phyloP scores from a whole-genome alignment of 2,888 invertebrate species.

The Xanthia togata region DNA sequence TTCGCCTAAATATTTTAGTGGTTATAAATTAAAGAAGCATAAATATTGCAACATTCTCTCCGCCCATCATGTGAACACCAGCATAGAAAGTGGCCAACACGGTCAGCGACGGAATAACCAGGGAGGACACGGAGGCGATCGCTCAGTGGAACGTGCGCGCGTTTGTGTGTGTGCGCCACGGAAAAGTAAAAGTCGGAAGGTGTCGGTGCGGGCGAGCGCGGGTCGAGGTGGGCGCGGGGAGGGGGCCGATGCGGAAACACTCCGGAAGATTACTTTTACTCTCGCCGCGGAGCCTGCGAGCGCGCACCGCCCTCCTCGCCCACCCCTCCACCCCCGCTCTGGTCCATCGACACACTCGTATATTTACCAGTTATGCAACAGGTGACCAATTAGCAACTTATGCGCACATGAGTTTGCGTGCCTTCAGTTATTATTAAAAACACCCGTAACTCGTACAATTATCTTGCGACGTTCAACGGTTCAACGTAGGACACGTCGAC shows the following conservation, averaged over 20 bases:
- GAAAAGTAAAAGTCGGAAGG: conserved; percentile 88
- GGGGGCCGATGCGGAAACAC: conserved; percentile 78
- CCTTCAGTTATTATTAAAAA: conserved; percentile 23
- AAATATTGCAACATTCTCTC: not conserved
- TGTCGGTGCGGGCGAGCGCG: conserved; percentile 55
- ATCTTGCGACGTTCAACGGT: not conserved
- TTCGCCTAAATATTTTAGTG: not conserved
- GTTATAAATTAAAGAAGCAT: not conserved
- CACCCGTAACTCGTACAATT: conserved; percentile 1
- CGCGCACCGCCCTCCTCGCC: conserved; percentile 42
- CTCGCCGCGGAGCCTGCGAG: conserved; percentile 73
- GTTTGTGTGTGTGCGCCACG: conserved; percentile 62
- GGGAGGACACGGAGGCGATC: conserved; percentile 35
- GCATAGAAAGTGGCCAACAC: conserved; percentile 46
- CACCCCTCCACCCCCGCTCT: conserved; percentile 3
- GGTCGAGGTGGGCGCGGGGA: conserved; percentile 45
- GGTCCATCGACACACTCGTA: conserved; percentile 32
- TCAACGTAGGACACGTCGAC: not conserved
- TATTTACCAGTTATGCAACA: conserved; percentile 54
- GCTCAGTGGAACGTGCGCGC: conserved; percentile 53
- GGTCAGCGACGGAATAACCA: conserved; percentile 21
- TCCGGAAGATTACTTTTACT: conserved; percentile 87
- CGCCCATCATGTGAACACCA: conserved; percentile 1
- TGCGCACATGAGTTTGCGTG: conserved; percentile 29
- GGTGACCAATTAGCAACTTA: conserved; percentile 44